Evolutionary conservation across 2,797 vertebrate species (phyloP), one percentile per base, ranked within the genome.

Genomic region (Oreochromis mossambicus): DNA sequence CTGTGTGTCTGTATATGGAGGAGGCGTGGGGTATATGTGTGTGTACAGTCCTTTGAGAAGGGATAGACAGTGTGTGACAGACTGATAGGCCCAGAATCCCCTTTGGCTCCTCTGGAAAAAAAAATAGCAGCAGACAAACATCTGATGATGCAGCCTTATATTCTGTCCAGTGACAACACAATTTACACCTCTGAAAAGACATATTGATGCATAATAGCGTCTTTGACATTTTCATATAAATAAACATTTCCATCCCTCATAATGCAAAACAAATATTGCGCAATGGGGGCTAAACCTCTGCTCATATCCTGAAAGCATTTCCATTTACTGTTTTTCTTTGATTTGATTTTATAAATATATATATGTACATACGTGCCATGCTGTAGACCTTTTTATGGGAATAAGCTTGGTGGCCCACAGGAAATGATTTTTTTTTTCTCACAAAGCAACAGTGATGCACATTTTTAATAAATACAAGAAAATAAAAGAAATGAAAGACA

Each of bases 1-100:
- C 80, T 87, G 86, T 89, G 91, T 86, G 87, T 89, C 82, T 89
- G 84, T 85, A 68, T 86, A 66, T 82, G 36, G 68, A 41, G 76
- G 77, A 73, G 68, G 83, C 2, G 48, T 46, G 54, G 24, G 19
- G 61, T 84, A 61, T 81, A 24, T 80, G 70, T 88, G 88, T 90
- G 79, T 82, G 66, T 79, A 77, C 29, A 56, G 75, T 79, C 82
- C 77, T 88, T 78, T 79, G 85, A 88, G 88, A 68, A 81, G 68
- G 41, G 78, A 84, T 36, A 84, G 73, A 51, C 79, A 5, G 83
- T 41, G 80, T 82, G 85, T 87, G 90, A 86, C 89, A 83, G 85
- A 91, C 73, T 46, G 88, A 94, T 86, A 34, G 81, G 55, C 76
- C 79, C 58, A 85, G 73, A 83, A 83, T 86, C 85, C 79, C 82